Conservation (phyloP, 30 jellyfish, hydroid and myxozoan genomes). For the Aurelia coerulea region DNA sequence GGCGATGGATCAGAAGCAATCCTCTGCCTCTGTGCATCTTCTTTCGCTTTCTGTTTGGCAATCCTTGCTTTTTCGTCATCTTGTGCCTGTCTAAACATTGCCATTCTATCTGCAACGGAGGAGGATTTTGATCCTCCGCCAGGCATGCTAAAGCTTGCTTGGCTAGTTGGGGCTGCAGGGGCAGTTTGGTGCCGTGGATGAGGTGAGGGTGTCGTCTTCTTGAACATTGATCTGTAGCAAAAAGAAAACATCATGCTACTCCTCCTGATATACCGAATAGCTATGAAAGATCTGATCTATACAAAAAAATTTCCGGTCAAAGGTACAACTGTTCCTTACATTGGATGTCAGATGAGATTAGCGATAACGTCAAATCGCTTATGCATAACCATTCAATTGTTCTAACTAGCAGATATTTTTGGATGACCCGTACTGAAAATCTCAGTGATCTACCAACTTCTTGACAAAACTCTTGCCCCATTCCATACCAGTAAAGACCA, state of each 20-base stretch:
- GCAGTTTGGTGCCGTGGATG: slow-evolving; percentile 71
- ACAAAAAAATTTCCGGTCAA: too few relatives aligned
- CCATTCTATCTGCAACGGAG: slow-evolving; percentile 91
- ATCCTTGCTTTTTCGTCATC: slow-evolving; percentile 80
- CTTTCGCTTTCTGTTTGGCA: slow-evolving; percentile 69
- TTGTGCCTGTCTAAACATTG: slow-evolving; percentile 81
- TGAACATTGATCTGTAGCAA: slow-evolving; percentile 29
- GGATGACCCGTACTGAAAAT: too few relatives aligned
- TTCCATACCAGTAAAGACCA: too few relatives aligned
- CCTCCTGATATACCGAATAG: too few relatives aligned
- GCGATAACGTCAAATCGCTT: too few relatives aligned
- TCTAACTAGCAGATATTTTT: too few relatives aligned
- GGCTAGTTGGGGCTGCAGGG: slow-evolving; percentile 63
- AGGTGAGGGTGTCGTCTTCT: slow-evolving; percentile 62
- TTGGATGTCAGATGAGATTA: too few relatives aligned
- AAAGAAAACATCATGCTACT: neutral
- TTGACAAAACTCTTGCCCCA: too few relatives aligned
- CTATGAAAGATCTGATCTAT: too few relatives aligned
- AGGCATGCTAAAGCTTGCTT: slow-evolving; percentile 16
- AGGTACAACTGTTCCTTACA: too few relatives aligned
- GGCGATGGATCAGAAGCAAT: slow-evolving; percentile 78
- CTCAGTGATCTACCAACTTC: too few relatives aligned
- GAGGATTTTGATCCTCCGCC: slow-evolving; percentile 63
- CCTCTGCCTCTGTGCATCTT: slow-evolving; percentile 52
- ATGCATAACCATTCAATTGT: too few relatives aligned